These are phyloP conservation scores for Antennarius maculatus DNA, from an alignment of 2,797 vertebrate species.

Conservation along the genomic window DNA sequence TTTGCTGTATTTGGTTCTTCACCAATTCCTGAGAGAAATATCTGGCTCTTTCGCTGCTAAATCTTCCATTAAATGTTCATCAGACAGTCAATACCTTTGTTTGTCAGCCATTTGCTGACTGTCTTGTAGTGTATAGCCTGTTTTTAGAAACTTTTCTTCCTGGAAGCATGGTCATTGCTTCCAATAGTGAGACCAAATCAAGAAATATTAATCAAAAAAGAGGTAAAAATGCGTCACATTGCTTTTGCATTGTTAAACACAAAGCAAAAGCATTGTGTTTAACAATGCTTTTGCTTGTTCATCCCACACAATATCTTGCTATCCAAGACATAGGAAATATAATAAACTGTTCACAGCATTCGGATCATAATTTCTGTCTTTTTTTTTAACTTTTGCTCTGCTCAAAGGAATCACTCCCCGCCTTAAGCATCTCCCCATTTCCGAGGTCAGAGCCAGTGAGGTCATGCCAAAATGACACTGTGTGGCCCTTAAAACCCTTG, in stretches of 20 bases:
- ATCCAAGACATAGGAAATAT: constrained; percentile 33
- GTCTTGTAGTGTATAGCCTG: neutral
- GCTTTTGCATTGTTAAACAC: constrained; percentile 27
- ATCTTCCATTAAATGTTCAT: neutral
- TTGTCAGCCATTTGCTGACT: neutral
- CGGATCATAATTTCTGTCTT: constrained; percentile 28
- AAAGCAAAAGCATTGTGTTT: no score
- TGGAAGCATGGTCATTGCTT: neutral
- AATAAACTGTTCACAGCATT: constrained; percentile 15
- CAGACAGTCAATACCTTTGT: neutral
- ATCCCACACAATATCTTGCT: constrained; percentile 20
- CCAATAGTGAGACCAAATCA: no score
- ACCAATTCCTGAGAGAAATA: neutral
- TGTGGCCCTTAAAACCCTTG: constrained; percentile 39
- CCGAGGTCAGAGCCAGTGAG: constrained; percentile 62
- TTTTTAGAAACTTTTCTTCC: neutral
- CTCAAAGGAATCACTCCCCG: constrained; percentile 46
- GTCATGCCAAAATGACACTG: constrained; percentile 59
- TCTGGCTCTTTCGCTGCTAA: constrained; percentile 1
- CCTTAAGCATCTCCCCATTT: constrained; percentile 47
- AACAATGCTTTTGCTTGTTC: constrained; percentile 19
- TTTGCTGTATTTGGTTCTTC: neutral
- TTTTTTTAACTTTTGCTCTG: constrained; percentile 30
- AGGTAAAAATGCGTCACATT: no score
- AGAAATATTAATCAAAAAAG: no score